Percentiles rank a stretch among this genome's conserved stretches.
Conservation (phyloP, 2,113 vertebrate genomes). For the Rana temporaria region DNA sequence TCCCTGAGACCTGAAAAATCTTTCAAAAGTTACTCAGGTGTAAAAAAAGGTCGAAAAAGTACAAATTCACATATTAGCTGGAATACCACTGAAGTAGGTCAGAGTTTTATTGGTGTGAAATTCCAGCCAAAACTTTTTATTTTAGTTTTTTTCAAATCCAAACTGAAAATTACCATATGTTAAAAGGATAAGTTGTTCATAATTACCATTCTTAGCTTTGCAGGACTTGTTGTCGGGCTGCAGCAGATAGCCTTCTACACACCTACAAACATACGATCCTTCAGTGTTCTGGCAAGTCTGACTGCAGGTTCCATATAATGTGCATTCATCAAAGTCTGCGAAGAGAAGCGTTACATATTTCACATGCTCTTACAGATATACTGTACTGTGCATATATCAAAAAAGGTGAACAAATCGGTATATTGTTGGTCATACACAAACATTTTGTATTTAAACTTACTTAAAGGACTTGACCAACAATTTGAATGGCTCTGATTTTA, state of each 20-base stretch:
- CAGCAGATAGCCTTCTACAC: conserved; percentile 92
- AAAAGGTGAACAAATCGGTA: no score
- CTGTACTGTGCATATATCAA: not conserved
- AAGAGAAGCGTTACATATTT: not conserved
- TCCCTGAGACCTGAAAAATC: no score
- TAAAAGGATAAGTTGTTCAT: not conserved
- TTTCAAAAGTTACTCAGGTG: no score
- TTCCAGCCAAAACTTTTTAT: not conserved
- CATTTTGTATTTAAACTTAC: not conserved
- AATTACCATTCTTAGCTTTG: conserved; percentile 95
- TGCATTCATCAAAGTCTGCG: conserved; percentile 94
- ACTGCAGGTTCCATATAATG: conserved; percentile 91
- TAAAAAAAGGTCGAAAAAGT: no score
- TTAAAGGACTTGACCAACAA: no score
- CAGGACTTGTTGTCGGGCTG: conserved; percentile 96
- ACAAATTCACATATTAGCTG: no score
- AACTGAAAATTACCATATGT: not conserved
- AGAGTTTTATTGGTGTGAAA: not conserved
- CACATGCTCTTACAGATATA: not conserved
- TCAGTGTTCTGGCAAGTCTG: conserved; percentile 89
- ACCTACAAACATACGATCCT: conserved; percentile 90
- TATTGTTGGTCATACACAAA: conserved; percentile 49
- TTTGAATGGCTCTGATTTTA: no score
- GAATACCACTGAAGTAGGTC: not conserved
- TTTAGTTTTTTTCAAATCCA: not conserved